phyloP scores from a whole-genome alignment of 2,888 invertebrate species.

The Lepidonotus clava region DNA sequence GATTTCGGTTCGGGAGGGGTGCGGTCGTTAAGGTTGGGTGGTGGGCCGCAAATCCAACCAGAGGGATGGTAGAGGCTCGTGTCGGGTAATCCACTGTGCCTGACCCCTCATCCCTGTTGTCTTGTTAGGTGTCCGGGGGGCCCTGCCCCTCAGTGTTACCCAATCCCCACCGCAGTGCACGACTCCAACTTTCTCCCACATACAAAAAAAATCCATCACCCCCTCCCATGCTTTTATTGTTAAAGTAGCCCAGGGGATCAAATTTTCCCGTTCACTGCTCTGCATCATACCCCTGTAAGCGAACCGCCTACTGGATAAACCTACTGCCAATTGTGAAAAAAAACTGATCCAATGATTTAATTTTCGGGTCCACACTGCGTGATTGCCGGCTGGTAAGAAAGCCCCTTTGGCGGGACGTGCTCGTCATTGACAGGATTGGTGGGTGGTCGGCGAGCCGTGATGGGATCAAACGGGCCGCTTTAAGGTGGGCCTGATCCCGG shows the following conservation, averaged over 20 bases:
- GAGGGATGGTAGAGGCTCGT: neutral
- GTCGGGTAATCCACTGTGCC: neutral
- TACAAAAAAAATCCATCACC: too few species aligned
- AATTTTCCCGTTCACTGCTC: neutral
- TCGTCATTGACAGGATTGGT: constrained; percentile 13
- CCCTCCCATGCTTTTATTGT: neutral
- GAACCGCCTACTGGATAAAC: neutral
- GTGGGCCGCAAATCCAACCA: neutral
- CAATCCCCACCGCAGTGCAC: neutral
- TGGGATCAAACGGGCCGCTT: constrained; percentile 12
- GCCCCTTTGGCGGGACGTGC: neutral
- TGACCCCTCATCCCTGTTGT: neutral
- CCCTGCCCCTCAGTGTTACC: neutral
- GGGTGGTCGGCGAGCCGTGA: neutral
- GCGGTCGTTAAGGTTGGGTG: neutral
- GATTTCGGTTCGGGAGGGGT: neutral
- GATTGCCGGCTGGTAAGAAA: neutral
- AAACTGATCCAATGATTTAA: constrained; percentile 24
- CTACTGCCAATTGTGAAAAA: neutral
- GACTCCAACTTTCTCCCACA: too few species aligned
- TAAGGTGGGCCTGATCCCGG: constrained; percentile 4
- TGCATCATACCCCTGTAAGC: neutral
- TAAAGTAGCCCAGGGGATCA: neutral
- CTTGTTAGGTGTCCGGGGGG: constrained; percentile 20
- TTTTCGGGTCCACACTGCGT: neutral